A percentile compares a stretch with the other conserved stretches of the same genome.
Evolutionary conservation across 2,888 invertebrate species (phyloP).

Genomic region (Eupithecia exiguata): DNA sequence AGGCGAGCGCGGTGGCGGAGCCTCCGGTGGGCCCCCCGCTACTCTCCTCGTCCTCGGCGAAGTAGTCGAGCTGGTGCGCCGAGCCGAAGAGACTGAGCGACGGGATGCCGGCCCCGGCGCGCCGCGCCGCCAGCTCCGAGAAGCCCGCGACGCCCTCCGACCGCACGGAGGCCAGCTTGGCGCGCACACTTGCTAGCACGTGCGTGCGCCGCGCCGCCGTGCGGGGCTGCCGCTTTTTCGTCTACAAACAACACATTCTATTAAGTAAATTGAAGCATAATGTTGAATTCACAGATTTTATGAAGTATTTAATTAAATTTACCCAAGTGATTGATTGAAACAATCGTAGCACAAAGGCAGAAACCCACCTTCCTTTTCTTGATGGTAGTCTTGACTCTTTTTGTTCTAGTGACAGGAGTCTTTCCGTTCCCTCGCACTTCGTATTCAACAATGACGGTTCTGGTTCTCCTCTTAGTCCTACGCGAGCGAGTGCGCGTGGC

Average conservation of each 20-base stretch:
- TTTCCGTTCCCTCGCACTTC: slow-evolving; percentile 86
- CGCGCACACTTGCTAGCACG: slow-evolving; percentile 67
- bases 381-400: slow-evolving; percentile 72
- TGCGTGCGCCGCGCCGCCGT: slow-evolving; percentile 73
- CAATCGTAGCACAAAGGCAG: not conserved
- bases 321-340: not conserved
- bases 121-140: slow-evolving; percentile 39
- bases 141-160: slow-evolving; percentile 25
- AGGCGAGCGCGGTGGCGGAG: slow-evolving; percentile 50
- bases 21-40: slow-evolving; percentile 68
- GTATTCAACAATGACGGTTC: slow-evolving; percentile 87
- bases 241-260: slow-evolving; percentile 47
- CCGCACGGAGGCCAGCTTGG: slow-evolving; percentile 56
- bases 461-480: slow-evolving; percentile 70
- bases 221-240: slow-evolving; percentile 62
- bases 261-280: not conserved
- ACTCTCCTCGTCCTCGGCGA: slow-evolving; percentile 76
- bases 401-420: slow-evolving; percentile 83
- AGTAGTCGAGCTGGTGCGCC: slow-evolving; percentile 88
- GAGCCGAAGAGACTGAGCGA: slow-evolving; percentile 85
- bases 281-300: not conserved
- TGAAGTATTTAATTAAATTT: not conserved
- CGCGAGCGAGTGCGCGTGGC: slow-evolving; percentile 43
- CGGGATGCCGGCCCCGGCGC: slow-evolving; percentile 58
- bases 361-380: slow-evolving; percentile 67